Evolutionary conservation across 2,888 invertebrate species (phyloP), one percentile per base, ranked within the genome.

Genomic region (Clanis bilineata): DNA sequence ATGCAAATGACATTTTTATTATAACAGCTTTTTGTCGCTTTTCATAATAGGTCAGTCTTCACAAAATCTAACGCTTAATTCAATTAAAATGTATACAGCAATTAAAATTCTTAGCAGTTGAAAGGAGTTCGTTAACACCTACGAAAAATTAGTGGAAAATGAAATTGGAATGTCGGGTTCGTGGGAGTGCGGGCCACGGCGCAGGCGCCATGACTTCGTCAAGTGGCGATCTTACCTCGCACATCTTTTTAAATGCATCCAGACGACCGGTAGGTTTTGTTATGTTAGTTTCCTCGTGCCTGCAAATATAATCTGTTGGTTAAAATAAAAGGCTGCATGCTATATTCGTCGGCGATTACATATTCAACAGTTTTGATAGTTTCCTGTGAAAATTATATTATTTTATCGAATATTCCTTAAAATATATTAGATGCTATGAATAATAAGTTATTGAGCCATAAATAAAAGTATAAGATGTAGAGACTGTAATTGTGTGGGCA

Each of bases 191-290:
- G 38, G 23, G 28, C 2, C 18, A 38, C 36, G 59, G 69, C 84
- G 82, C 84, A 65, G 79, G 84, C 83, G 83, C 77, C 56, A 44
- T 73, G 61, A 60, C 57, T 58, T 58, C 72, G 65, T 72, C 69
- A 72, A 77, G 72, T 67, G 51, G 28, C 28, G 64, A 67, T 75
- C 74, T 71, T 73, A 66, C 54, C 56, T 61, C 59, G 28, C 58
- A 38, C 58, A 56, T 56, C 56, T 56, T 23, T 41, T 43, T 25
- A 57, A 28, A 28, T 43, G 56, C 56, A 57, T 25, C 51, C 51
- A 51, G 51, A 51, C 45, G 23, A 45, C 51, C 51, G 51, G 18
- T 18, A 32, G 44, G 51, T 51, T 51, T 51, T 51, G 18, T 51
- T 32, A 51, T 18, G 10, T 51, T 23, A 22, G 12, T 44, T 44